Evolutionary conservation across 2,797 vertebrate genomes (phyloP).

Genomic region (Xiphorhynchus erythropygius): DNA sequence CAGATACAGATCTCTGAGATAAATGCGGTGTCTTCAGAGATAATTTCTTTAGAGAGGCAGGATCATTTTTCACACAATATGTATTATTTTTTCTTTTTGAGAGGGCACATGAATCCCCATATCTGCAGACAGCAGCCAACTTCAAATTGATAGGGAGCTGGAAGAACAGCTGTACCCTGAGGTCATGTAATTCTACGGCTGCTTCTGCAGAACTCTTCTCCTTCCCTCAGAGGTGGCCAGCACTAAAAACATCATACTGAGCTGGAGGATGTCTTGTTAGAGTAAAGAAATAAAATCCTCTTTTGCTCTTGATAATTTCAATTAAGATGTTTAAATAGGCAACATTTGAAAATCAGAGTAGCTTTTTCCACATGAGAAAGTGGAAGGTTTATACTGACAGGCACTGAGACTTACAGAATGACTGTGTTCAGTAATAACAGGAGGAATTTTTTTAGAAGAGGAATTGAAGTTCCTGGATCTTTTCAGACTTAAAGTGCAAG

Average conservation of each 20-base stretch:
- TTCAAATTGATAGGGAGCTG: background rate
- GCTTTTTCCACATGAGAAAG: background rate
- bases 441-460: background rate
- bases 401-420: background rate
- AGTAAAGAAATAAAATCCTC: background rate
- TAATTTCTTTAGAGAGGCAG: background rate
- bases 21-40: background rate
- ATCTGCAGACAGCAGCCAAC: background rate
- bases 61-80: background rate
- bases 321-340: background rate
- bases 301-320: background rate
- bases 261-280: background rate
- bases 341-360: background rate
- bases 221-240: background rate
- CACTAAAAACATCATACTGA: background rate
- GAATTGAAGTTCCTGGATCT: background rate
- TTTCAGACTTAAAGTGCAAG: background rate
- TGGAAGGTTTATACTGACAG: background rate
- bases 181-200: background rate
- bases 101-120: background rate
- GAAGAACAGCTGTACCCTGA: background rate
- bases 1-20: background rate
- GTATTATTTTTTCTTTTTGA: background rate
- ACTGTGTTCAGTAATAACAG: background rate
- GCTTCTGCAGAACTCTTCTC: background rate